A percentile compares a stretch with the other conserved stretches of the same genome.
phyloP scores from a whole-genome alignment of 2,113 vertebrate genomes.

The Trogon melanurus region DNA sequence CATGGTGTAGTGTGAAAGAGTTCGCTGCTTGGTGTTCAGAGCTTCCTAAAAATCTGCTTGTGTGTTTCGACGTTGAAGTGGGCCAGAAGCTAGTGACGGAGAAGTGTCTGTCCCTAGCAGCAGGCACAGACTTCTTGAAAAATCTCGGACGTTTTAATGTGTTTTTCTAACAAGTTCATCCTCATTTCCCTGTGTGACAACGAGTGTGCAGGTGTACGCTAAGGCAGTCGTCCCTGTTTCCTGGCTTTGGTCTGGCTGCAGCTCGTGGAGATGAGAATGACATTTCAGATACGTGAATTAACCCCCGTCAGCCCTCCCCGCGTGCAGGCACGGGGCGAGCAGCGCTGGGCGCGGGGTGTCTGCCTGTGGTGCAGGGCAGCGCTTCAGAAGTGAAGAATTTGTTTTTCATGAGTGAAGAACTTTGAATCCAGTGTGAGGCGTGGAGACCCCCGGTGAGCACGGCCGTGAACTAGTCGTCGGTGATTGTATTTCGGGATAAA shows the following conservation, averaged over 20 bases:
- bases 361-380: neutral
- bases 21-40: rapidly evolving
- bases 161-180: neutral
- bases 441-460: neutral
- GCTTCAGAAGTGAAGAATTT: no score
- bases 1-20: neutral
- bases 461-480: neutral
- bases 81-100: neutral
- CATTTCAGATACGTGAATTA: rapidly evolving
- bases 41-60: neutral
- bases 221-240: neutral
- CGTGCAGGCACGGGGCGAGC: rapidly evolving
- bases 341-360: neutral
- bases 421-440: neutral
- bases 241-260: neutral
- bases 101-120: neutral
- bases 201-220: neutral
- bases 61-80: neutral
- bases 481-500: neutral
- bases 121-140: neutral
- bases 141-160: neutral
- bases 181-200: neutral
- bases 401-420: no score
- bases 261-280: neutral
- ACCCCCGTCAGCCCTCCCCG: neutral